Evolutionary conservation across 1,140 invertebrate species (phyloP).

Genomic region (Triops longicaudatus): DNA sequence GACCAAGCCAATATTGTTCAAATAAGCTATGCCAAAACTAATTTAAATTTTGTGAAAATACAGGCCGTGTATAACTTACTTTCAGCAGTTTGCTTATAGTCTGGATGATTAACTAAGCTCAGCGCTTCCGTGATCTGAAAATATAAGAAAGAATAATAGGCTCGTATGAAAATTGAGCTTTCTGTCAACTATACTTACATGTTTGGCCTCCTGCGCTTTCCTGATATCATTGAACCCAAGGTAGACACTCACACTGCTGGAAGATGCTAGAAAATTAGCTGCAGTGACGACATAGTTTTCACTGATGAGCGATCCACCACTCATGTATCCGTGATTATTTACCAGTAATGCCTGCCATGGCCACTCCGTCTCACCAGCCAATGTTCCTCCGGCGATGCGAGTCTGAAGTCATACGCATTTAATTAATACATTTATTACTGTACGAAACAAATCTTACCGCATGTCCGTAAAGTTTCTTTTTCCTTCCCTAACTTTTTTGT

Average conservation of each 20-base stretch:
- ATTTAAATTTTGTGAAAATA: slow-evolving; percentile 41
- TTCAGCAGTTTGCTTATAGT: slow-evolving; percentile 49
- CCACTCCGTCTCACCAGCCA: slow-evolving; percentile 22
- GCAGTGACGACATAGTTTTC: slow-evolving; percentile 52
- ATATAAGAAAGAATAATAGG: slow-evolving; percentile 36
- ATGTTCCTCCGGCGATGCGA: slow-evolving; percentile 25
- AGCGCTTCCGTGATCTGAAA: background rate
- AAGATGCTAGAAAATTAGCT: slow-evolving; percentile 53
- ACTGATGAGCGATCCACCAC: slow-evolving; percentile 53
- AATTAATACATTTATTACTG: too few relatives aligned
- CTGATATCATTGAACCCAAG: slow-evolving; percentile 42
- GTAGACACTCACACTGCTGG: slow-evolving; percentile 40
- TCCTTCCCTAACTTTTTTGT: too few relatives aligned
- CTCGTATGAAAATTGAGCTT: slow-evolving; percentile 45
- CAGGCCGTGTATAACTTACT: slow-evolving; percentile 60
- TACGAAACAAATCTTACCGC: too few relatives aligned
- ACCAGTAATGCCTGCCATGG: slow-evolving; percentile 26
- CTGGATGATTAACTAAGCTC: background rate
- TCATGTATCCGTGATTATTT: slow-evolving; percentile 36
- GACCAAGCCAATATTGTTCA: background rate
- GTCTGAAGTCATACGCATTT: background rate
- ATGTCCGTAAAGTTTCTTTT: too few relatives aligned
- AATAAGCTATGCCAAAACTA: slow-evolving; percentile 40
- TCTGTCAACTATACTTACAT: slow-evolving; percentile 41
- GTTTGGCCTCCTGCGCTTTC: slow-evolving; percentile 39